Base-by-base conservation (phyloP, 2,797 vertebrate species). In the Ctenopoma kingsleyae region DNA sequence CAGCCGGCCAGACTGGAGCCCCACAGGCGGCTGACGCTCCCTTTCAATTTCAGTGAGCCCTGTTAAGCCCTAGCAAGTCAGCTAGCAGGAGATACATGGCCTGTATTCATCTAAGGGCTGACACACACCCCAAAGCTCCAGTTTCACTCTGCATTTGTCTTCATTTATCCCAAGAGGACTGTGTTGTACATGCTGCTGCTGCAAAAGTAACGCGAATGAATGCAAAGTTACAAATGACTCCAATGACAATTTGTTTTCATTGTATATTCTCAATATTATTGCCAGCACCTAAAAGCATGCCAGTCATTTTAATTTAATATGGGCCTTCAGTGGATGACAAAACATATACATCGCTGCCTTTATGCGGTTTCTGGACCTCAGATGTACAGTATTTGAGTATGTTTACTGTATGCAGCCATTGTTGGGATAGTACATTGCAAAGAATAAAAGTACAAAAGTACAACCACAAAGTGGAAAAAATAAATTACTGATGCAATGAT, bases 11-110 rank as follows among this genome's bases (percentile, higher is more conserved):
- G 65, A 32, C 74, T 15, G 25, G 44, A 78, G 76, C 74, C 78
- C 83, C 76, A 78, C 72, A 65, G 76, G 71, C 60, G 36, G 61
- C 80, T 10, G 44, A 13, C 0, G 36, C 50, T 54, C 43, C 11
- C 52, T 78, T 82, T 74, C 82, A 81, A 83, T 82, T 78, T 83
- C 86, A 78, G 60, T 8, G 1, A 70, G 72, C 40, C 67, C 80
- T 36, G 80, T 83, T 86, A 87, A 70, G 63, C 70, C 38, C 59
- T 74, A 72, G 72, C 75, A 35, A 49, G 74, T 71, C 68, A 17
- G 56, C 47, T 56, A 35, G 32, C 51, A 46, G 49, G 40, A 56
- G 69, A 76, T 23, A 51, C 40, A 44, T 56, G 80, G 53, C 40
- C 71, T 47, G 46, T 62, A 35, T 64, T 80, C 67, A 78, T 81